A percentile compares a stretch with the other conserved stretches of the same genome.
Conservation (phyloP, 1,140 invertebrate genomes). For the Globodera rostochiensis region DNA sequence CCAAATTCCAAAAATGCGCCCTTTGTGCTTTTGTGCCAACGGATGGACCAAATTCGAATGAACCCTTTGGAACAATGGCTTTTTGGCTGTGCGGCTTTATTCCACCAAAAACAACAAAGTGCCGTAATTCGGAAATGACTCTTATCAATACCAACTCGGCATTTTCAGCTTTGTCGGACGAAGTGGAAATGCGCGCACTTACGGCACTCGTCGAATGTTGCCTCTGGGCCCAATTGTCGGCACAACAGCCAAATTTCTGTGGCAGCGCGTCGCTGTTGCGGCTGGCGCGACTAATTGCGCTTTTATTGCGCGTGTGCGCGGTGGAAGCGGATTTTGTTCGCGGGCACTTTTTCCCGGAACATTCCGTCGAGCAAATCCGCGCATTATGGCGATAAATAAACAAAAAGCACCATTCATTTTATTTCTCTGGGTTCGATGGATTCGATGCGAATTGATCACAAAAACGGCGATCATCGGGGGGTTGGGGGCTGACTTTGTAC, state of each 20-base stretch:
- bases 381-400: conserved; percentile 6
- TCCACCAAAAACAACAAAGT: neutral
- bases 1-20: neutral
- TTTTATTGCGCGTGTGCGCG: neutral
- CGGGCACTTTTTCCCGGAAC: neutral
- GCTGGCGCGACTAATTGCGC: neutral
- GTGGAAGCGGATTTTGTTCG: neutral
- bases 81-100: conserved; percentile 30
- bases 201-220: conserved; percentile 4
- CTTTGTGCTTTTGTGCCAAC: neutral
- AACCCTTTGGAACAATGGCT: conserved; percentile 35
- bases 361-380: conserved; percentile 18
- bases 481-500: neutral
- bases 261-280: neutral
- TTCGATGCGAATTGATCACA: neutral
- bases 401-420: neutral
- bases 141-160: neutral
- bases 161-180: neutral
- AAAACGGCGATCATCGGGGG: neutral
- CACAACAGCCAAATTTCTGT: neutral
- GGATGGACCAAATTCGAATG: conserved; percentile 14
- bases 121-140: neutral
- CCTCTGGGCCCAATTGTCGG: neutral
- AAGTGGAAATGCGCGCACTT: neutral
- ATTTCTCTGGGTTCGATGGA: neutral